Evolutionary conservation across 2,888 invertebrate species (phyloP).

Genomic region (Hypomecis punctinalis): DNA sequence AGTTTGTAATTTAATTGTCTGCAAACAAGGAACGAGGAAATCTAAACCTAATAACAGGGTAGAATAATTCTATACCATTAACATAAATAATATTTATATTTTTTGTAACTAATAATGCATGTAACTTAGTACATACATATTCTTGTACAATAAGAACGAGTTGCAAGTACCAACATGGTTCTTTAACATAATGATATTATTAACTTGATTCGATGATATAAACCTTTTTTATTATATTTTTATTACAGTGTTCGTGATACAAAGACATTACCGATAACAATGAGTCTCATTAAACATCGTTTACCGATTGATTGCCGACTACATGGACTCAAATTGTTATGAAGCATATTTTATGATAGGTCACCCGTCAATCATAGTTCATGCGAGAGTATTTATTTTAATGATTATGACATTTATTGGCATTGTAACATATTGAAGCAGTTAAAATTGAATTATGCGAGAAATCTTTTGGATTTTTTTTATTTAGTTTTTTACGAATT

Average conservation of each 20-base stretch:
- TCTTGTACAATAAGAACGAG: not conserved
- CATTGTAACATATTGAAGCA: not conserved
- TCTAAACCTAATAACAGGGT: not conserved
- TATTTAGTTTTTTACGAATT: too few relatives aligned
- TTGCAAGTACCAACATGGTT: not conserved
- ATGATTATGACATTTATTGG: conserved; percentile 33
- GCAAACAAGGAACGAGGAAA: not conserved
- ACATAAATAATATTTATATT: not conserved
- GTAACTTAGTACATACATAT: not conserved
- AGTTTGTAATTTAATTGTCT: not conserved
- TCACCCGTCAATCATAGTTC: conserved; percentile 38
- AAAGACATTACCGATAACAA: conserved; percentile 24
- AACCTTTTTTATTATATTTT: conserved; percentile 4
- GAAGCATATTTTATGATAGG: conserved; percentile 31
- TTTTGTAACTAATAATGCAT: not conserved
- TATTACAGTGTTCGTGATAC: conserved; percentile 14
- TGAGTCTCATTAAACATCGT: conserved; percentile 24
- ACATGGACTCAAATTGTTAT: conserved; percentile 25
- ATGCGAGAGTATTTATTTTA: conserved; percentile 29
- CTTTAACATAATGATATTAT: not conserved
- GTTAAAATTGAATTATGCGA: too few relatives aligned
- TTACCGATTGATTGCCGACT: conserved; percentile 23
- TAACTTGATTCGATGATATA: not conserved
- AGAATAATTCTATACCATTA: not conserved
- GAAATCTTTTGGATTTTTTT: too few relatives aligned